Percentiles rank a stretch among this genome's conserved stretches.
Evolutionary conservation across 2,888 invertebrate genomes (phyloP).

Genomic region (Drosophila eohydei): DNA sequence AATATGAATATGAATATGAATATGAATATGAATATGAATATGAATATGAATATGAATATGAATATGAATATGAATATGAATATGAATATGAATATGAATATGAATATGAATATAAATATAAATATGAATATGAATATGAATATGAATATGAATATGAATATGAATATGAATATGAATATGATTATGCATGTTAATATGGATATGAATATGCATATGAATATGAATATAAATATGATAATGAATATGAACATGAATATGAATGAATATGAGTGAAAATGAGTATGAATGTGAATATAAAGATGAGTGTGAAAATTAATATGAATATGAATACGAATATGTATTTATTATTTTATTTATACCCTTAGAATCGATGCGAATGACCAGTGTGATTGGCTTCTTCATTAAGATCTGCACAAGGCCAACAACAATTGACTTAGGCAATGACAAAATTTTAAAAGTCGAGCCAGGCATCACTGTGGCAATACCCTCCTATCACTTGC

Average conservation of each 20-base stretch:
- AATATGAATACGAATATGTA: background rate
- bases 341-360: background rate
- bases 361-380: slow-evolving; percentile 78
- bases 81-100: background rate
- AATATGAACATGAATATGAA: background rate
- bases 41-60: background rate
- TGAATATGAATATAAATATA: background rate
- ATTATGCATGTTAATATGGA: too few species aligned
- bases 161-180: background rate
- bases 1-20: background rate
- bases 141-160: background rate
- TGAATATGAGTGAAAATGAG: background rate
- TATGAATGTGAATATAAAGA: background rate
- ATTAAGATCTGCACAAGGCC: slow-evolving; percentile 68
- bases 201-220: background rate
- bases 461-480: slow-evolving; percentile 72
- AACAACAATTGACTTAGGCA: slow-evolving; percentile 60
- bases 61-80: background rate
- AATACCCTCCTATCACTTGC: slow-evolving; percentile 79
- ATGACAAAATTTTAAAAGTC: slow-evolving; percentile 59
- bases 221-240: too few species aligned
- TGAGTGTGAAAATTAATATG: background rate
- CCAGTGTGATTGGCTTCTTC: slow-evolving; percentile 63
- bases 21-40: background rate
- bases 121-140: background rate